Evolutionary conservation across 2,113 vertebrate species (phyloP), one percentile per base, ranked within the genome.

Genomic region (Cinclus cinclus): DNA sequence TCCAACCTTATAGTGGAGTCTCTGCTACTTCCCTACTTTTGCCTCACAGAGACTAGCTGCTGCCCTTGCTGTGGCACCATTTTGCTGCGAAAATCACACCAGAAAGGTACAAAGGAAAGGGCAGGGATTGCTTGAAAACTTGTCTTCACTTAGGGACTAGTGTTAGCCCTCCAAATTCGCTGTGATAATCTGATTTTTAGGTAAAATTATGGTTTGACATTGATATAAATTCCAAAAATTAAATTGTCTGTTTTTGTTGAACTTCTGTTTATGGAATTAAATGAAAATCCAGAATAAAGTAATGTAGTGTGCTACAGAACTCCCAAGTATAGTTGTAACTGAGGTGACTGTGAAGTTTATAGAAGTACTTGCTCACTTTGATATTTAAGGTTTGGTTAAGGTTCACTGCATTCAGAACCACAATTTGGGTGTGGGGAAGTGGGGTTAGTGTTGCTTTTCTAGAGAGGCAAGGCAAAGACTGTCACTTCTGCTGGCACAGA

Each of bases 401-500:
- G 42, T 71, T 81, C 1, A 0, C 2, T 39, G 55, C 30, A 5
- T 52, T 81, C n/a, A 56, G 56, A 87, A 5, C 13, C 49, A n/a
- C 25, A 23, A 0, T 42, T 19, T 84, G 22, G 10, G 16, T 13
- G 13, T 13, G 23, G 8, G 11, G 4, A 11, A 22, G 6, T 5
- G 27, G 16, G 12, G 18, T 25, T 47, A 22, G 4, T 4, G 12
- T 13, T 37, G 4, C 23, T 56, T 69, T 39, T 42, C 53, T 31
- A 50, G 49, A 52, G 20, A 15, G 30, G 4, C 8, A 31, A 77
- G 52, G 33, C 41, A 53, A 37, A 63, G 18, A 4, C 10, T 60
- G 25, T 33, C 15, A 9, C 31, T 67, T 56, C 7, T 31, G 56
- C 19, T 62, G 37, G 11, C 22, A 52, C 0, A 0, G 24, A 30